Conservation (phyloP, 35 echinoderm and acorn worm genomes). For the Ophioderma brevispina region DNA sequence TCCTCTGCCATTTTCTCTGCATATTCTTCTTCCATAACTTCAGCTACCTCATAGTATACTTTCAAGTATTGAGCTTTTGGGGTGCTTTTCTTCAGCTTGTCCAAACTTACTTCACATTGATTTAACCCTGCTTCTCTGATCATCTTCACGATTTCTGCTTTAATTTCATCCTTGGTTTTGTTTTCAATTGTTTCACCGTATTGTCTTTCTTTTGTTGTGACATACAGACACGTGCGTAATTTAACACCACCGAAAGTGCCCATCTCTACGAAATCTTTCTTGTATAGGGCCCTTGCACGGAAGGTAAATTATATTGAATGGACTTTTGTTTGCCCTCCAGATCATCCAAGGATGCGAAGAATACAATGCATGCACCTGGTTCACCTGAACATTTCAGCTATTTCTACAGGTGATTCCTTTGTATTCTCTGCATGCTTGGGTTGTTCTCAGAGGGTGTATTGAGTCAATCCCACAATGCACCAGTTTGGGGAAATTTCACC, state of each 20-base stretch:
- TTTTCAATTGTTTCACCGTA: background rate
- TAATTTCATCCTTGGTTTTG: constrained; percentile 8
- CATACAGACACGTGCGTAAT: background rate
- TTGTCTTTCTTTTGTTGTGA: background rate
- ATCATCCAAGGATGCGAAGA: no score
- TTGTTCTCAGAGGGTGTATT: no score
- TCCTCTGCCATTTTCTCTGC: no score
- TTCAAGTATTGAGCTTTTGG: background rate
- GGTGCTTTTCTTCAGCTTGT: background rate
- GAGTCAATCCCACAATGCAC: no score
- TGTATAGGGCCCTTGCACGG: no score
- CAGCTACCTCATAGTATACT: background rate
- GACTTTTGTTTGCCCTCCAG: no score
- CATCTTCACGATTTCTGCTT: background rate
- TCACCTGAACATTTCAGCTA: no score
- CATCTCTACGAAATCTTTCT: background rate
- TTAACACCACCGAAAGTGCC: background rate
- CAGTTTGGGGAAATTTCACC: no score
- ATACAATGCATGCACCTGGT: no score
- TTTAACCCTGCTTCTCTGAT: background rate
- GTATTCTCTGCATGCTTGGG: no score
- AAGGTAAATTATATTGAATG: no score
- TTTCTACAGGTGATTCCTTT: no score
- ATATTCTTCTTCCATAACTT: background rate
- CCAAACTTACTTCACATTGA: background rate